phyloP scores from a whole-genome alignment of 2,113 vertebrate species.

The Bagarius yarrelli region DNA sequence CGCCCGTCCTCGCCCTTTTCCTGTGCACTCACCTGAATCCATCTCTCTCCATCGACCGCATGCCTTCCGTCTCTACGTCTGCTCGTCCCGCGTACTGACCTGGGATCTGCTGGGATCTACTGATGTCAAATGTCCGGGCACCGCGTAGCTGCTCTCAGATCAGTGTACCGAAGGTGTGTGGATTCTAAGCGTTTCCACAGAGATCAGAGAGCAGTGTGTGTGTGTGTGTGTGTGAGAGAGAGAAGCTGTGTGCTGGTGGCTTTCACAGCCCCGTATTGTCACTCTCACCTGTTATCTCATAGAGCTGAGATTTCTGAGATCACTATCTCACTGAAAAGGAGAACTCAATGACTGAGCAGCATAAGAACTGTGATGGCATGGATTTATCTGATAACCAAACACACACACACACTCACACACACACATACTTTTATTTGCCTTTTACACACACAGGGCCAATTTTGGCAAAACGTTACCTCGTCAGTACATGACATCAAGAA shows the following conservation, averaged over 20 bases:
- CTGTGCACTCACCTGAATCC: constrained; percentile 72
- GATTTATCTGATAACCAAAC: constrained; percentile 8
- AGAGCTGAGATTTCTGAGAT: constrained; percentile 52
- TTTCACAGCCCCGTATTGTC: constrained; percentile 52
- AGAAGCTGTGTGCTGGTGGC: constrained; percentile 50
- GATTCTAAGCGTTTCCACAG: constrained; percentile 3
- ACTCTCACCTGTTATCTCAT: constrained; percentile 46
- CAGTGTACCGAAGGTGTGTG: neutral
- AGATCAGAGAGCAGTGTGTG: constrained; percentile 46
- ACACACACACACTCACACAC: constrained; percentile 14
- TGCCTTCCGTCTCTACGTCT: constrained; percentile 62
- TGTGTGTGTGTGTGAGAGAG: constrained; percentile 55
- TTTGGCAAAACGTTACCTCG: neutral
- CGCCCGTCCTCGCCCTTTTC: constrained; percentile 66
- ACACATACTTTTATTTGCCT: neutral
- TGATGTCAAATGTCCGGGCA: neutral
- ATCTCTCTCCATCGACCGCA: constrained; percentile 36
- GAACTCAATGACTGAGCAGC: constrained; percentile 8
- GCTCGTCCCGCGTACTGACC: constrained; percentile 16
- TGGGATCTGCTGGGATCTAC: neutral
- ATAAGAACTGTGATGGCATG: constrained; percentile 18
- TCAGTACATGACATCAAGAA: neutral
- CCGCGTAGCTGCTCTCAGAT: constrained; percentile 1
- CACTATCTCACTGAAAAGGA: constrained; percentile 44
- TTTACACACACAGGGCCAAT: neutral